Evolutionary conservation across 2,797 vertebrate species (phyloP).

Genomic region (Rhodeus uyekii): DNA sequence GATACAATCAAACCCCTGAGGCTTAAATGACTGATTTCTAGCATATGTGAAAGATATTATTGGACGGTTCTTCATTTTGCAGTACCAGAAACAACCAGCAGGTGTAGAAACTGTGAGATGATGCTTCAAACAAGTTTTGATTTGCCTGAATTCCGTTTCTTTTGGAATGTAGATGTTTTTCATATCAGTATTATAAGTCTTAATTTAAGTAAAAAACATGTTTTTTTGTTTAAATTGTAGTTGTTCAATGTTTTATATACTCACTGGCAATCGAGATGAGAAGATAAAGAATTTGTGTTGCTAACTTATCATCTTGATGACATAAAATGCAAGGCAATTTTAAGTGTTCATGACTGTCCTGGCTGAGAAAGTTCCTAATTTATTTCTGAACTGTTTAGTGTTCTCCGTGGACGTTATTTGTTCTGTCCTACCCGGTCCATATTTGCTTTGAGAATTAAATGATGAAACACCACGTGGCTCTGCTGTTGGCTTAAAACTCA

Average conservation of each 20-base stretch:
- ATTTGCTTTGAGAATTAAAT: constrained; percentile 35
- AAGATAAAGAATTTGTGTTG: neutral
- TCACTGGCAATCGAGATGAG: neutral
- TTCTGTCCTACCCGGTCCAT: constrained; percentile 5
- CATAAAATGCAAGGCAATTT: neutral
- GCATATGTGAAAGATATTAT: neutral
- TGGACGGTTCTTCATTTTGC: neutral
- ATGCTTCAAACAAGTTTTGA: neutral
- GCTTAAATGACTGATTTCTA: neutral
- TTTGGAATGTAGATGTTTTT: constrained; percentile 8
- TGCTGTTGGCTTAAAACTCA: neutral
- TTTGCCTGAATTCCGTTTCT: neutral
- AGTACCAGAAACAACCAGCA: constrained; percentile 9
- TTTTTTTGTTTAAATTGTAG: constrained; percentile 26
- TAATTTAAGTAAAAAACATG: neutral
- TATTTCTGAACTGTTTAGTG: neutral
- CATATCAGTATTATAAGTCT: neutral
- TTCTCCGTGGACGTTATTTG: neutral
- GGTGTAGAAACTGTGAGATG: neutral
- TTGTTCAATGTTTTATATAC: neutral
- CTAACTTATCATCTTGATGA: neutral
- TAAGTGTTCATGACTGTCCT: neutral
- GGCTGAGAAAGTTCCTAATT: neutral
- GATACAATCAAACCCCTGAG: neutral
- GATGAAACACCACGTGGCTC: neutral